Percentiles rank a stretch among this genome's conserved stretches.
Conservation (phyloP, 92 coral and sea anemone species). For the Heliopora coerulea region DNA sequence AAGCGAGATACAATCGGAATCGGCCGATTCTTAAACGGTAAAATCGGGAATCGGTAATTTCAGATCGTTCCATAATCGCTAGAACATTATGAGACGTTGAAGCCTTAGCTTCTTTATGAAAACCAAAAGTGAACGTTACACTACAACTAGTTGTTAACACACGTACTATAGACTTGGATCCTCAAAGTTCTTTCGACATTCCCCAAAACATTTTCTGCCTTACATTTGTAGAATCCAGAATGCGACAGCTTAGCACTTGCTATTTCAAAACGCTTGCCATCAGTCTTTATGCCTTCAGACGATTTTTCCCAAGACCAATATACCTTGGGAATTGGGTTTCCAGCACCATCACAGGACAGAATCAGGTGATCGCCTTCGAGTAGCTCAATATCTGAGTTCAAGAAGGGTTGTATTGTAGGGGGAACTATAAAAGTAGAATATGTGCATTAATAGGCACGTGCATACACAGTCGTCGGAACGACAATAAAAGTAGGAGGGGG, state of each 20-base stretch:
- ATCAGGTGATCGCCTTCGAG: slow-evolving; percentile 20
- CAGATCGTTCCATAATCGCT: no score
- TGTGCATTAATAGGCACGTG: no score
- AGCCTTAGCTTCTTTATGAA: no score
- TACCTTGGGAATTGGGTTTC: slow-evolving; percentile 24
- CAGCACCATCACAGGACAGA: slow-evolving; percentile 14
- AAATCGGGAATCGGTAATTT: no score
- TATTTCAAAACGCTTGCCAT: neutral
- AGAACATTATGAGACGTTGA: no score
- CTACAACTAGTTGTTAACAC: no score
- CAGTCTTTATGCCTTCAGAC: neutral
- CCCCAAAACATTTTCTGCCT: slow-evolving; percentile 20
- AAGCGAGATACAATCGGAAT: no score
- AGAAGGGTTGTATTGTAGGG: slow-evolving; percentile 9
- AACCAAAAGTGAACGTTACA: no score
- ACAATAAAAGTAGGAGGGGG: no score
- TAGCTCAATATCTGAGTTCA: neutral
- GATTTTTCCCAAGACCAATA: slow-evolving; percentile 3
- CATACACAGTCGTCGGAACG: no score
- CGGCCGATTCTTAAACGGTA: no score
- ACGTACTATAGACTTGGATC: slow-evolving; percentile 16
- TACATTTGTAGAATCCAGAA: slow-evolving; percentile 18
- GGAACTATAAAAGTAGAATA: slow-evolving; percentile 6
- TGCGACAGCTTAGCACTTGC: slow-evolving; percentile 5
- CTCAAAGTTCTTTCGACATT: neutral